These are phyloP conservation scores for Paedocypris micromegethes DNA, from an alignment of 2,797 vertebrate species.

Conservation along the genomic window DNA sequence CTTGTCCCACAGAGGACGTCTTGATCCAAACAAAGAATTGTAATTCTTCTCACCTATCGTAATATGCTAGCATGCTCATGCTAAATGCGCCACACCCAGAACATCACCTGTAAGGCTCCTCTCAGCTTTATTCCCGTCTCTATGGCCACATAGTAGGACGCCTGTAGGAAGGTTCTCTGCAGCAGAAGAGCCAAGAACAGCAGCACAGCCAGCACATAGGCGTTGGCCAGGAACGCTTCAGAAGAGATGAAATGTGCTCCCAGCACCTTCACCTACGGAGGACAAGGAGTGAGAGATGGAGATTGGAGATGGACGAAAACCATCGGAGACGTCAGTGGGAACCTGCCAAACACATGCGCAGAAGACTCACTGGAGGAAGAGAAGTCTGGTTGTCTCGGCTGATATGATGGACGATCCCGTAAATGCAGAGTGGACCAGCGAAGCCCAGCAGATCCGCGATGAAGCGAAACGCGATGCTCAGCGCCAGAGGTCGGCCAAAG, in stretches of 20 bases:
- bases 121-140: conserved; percentile 96
- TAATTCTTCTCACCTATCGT: too few species aligned
- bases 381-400: conserved; percentile 45
- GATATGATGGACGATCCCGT: conserved; percentile 48
- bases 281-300: neutral
- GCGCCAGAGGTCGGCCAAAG: conserved; percentile 40
- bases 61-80: too few species aligned
- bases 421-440: conserved; percentile 48
- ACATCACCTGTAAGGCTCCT: conserved; percentile 88
- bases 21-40: too few species aligned
- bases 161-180: conserved; percentile 95
- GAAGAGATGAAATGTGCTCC: conserved; percentile 95
- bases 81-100: neutral
- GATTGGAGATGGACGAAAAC: too few species aligned
- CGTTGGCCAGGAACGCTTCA: conserved; percentile 92
- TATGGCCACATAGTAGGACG: conserved; percentile 96
- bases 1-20: too few species aligned
- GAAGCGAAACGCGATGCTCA: conserved; percentile 47
- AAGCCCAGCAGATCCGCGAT: conserved; percentile 47
- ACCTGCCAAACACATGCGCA: neutral
- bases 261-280: conserved; percentile 77
- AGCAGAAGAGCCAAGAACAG: conserved; percentile 89
- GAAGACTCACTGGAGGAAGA: conserved; percentile 36
- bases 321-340: neutral
- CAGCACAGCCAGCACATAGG: conserved; percentile 91